A percentile compares a stretch with the other conserved stretches of the same genome.
Evolutionary conservation across 2,888 invertebrate species (phyloP).

Genomic region (Drosophila paracracens): DNA sequence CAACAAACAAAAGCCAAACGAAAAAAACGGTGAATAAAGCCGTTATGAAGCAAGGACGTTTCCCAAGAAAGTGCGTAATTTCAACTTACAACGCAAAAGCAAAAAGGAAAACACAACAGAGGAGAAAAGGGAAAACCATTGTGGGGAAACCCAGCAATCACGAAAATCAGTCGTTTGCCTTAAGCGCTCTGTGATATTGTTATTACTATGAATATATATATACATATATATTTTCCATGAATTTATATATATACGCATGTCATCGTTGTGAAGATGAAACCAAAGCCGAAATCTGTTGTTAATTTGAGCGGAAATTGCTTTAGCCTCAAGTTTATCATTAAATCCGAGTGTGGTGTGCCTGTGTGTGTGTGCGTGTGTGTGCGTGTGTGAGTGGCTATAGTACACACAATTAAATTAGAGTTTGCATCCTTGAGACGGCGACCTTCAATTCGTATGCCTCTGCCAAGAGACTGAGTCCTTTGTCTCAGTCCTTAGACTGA

Average conservation of each 20-base stretch:
- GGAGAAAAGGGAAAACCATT: background rate
- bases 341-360: background rate
- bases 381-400: slow-evolving; percentile 1
- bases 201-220: slow-evolving; percentile 1
- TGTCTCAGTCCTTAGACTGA: slow-evolving; percentile 23
- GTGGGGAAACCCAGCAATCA: slow-evolving; percentile 3
- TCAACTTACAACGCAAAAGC: slow-evolving; percentile 29
- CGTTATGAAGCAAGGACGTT: slow-evolving; percentile 48
- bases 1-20: slow-evolving; percentile 1
- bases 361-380: background rate
- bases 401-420: slow-evolving; percentile 22
- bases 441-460: slow-evolving; percentile 36
- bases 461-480: slow-evolving; percentile 44
- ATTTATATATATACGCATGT: background rate
- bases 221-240: background rate
- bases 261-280: slow-evolving; percentile 5
- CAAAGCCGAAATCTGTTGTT: slow-evolving; percentile 2
- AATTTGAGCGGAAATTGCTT: slow-evolving; percentile 18
- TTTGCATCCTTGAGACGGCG: slow-evolving; percentile 29
- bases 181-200: background rate
- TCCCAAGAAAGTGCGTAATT: slow-evolving; percentile 62
- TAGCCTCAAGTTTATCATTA: slow-evolving; percentile 6
- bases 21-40: slow-evolving; percentile 7
- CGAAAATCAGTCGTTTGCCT: slow-evolving; percentile 14
- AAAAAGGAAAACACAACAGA: background rate